Base-by-base conservation (phyloP, 2,888 invertebrate species). In the Bhutanitis thaidina region DNA sequence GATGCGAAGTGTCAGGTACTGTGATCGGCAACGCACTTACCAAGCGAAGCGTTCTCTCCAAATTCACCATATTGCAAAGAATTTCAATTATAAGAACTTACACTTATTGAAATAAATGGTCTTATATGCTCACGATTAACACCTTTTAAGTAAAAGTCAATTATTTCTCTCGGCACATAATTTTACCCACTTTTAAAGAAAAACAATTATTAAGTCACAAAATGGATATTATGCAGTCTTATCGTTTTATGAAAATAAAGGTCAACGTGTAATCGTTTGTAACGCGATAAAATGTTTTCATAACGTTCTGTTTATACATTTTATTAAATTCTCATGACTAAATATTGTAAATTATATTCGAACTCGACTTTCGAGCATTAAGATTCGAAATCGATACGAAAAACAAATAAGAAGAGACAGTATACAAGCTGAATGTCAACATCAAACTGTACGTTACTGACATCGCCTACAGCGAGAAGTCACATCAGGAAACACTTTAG, bases 271-370 rank as follows among this genome's bases (percentile, higher is more conserved):
- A 70, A 74, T 70, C 66, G 68, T 72, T 73, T 69, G 62, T 65
- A 65, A 69, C 64, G 64, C 67, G 61, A 73, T 74, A 72, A 73
- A 72, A 71, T 69, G 56, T 68, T 73, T 71, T 65, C 67, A 65
- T 64, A 71, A 69, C 59, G 62, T 60, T 59, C 59, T 68, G 62
- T 68, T 67, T 66, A 65, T 63, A 67, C 64, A 61, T 76, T 74
- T 67, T 69, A 77, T 77, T 77, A 72, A 80, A 76, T 71, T 72
- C 66, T 72, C 65, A 67, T 72, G 67, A 76, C 77, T 69, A 74
- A 73, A 77, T 52, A 68, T 61, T 64, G 72, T 79, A 80, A 71
- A 77, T 77, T 74, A 72, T 70, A 59, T 61, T 65, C 66, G 59
- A 65, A 69, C 71, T 35, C 43, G 68, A 68, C 64, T 67, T 58